Evolutionary conservation across 2,888 invertebrate species (phyloP).

Genomic region (Heliconius aoede): DNA sequence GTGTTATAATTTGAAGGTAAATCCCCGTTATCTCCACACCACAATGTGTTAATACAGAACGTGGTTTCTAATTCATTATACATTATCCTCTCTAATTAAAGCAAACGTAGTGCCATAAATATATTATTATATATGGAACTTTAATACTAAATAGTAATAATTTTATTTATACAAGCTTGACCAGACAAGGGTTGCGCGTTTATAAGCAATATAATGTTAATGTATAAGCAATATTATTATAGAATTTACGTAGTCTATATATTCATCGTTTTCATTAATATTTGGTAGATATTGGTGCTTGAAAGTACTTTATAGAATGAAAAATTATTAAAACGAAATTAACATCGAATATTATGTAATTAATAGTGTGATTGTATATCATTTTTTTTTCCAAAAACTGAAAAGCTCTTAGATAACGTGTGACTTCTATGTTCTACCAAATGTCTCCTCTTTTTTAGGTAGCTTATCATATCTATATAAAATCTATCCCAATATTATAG

Average conservation of each 20-base stretch:
- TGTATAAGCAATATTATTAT: constrained; percentile 78
- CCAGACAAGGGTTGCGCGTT: constrained; percentile 72
- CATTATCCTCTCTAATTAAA: constrained; percentile 10
- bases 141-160: constrained; percentile 34
- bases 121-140: constrained; percentile 23
- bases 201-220: constrained; percentile 79
- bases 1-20: neutral
- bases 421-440: constrained; percentile 46
- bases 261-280: constrained; percentile 65
- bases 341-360: constrained; percentile 73
- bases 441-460: constrained; percentile 43
- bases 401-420: constrained; percentile 49
- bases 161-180: constrained; percentile 63
- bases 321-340: constrained; percentile 65
- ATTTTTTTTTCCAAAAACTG: constrained; percentile 54
- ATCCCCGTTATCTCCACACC: neutral
- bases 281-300: constrained; percentile 66
- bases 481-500: constrained; percentile 47
- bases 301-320: constrained; percentile 66
- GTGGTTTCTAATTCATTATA: constrained; percentile 9
- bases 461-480: constrained; percentile 46
- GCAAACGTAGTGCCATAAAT: constrained; percentile 30
- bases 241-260: constrained; percentile 64
- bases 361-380: constrained; percentile 60
- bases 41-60: constrained; percentile 19